Conservation (phyloP, 2,113 vertebrate genomes). For the Trachemys scripta region DNA sequence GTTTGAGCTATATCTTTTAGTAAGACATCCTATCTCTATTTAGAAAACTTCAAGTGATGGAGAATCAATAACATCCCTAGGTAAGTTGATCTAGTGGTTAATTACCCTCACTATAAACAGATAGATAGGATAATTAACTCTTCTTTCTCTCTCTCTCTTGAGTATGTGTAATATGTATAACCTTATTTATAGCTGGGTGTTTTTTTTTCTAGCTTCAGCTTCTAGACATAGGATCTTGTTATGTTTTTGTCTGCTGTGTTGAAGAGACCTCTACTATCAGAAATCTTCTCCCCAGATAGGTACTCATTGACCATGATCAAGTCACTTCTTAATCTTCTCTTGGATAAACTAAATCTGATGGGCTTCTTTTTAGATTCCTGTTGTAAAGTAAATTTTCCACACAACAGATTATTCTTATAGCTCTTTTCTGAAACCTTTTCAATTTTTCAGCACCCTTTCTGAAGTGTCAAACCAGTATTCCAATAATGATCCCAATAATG, state of each 20-base stretch:
- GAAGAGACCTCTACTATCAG: neutral
- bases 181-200: neutral
- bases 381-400: rapidly evolving
- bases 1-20: neutral
- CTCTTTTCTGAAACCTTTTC: neutral
- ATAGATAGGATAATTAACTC: neutral
- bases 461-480: neutral
- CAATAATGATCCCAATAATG: neutral
- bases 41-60: neutral
- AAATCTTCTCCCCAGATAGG: neutral
- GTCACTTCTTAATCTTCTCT: neutral
- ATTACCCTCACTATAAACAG: neutral
- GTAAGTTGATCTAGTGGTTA: neutral
- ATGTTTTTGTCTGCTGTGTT: neutral
- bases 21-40: neutral
- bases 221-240: neutral
- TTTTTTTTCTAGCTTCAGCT: neutral
- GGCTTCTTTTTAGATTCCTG: rapidly evolving
- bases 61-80: neutral
- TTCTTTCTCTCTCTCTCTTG: neutral
- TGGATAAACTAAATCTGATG: neutral
- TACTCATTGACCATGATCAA: neutral
- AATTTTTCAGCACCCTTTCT: neutral
- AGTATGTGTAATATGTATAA: neutral
- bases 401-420: neutral